Conservation (phyloP, 2,113 vertebrate species). For the Parotia lawesii region DNA sequence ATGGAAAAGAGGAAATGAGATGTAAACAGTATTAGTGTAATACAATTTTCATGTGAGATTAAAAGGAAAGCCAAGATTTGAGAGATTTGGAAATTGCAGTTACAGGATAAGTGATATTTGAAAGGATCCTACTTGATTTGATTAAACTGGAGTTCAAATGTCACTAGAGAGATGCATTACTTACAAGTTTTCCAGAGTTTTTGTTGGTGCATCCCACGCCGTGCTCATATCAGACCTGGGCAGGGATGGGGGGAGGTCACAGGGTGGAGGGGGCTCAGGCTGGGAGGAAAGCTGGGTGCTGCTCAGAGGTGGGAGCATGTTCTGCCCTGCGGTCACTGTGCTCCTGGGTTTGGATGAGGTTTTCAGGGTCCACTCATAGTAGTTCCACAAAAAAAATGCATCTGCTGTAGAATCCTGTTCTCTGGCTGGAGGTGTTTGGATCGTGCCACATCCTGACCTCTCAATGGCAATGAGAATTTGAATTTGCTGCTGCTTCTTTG, state of each 20-base stretch:
- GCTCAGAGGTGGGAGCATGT: fast-evolving
- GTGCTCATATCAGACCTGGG: background rate
- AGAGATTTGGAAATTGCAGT: constrained; percentile 71
- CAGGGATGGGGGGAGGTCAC: background rate
- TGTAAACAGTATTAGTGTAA: constrained; percentile 68
- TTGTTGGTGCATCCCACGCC: background rate
- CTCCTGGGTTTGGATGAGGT: background rate
- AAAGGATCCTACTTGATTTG: constrained; percentile 67
- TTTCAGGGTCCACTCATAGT: background rate
- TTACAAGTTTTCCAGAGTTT: constrained; percentile 38
- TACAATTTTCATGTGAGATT: constrained; percentile 72
- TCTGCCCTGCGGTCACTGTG: too few species aligned
- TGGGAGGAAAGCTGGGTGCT: background rate
- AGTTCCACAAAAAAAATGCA: background rate
- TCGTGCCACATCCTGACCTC: background rate
- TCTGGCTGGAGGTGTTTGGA: background rate
- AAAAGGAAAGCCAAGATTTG: constrained; percentile 72
- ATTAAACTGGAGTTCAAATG: constrained; percentile 72
- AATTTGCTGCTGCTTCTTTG: background rate
- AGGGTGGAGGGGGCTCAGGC: background rate
- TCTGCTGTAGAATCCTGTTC: background rate
- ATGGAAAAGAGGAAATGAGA: constrained; percentile 54
- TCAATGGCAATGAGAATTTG: background rate
- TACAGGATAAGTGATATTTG: constrained; percentile 71
- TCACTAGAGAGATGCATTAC: constrained; percentile 55